A percentile compares a stretch with the other conserved stretches of the same genome.
These are phyloP conservation scores for Ammodytes dubius DNA, from an alignment of 2,113 vertebrate genomes.

Conservation along the genomic window DNA sequence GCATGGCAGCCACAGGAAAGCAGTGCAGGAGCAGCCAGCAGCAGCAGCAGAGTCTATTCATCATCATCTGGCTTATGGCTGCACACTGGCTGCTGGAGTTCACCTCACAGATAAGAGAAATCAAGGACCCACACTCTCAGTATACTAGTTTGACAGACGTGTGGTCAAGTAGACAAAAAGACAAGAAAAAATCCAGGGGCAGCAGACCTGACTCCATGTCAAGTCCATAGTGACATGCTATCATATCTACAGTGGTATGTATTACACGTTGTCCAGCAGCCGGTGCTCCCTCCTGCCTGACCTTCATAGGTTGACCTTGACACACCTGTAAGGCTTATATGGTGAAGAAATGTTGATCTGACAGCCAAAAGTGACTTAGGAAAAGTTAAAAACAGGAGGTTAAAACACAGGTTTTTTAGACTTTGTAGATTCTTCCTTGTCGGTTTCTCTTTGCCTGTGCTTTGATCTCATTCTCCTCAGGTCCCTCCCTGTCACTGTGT, in stretches of 20 bases:
- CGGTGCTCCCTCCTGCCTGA: slow-evolving; percentile 22
- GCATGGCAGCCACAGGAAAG: slow-evolving; percentile 45
- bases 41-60: slow-evolving; percentile 50
- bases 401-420: slow-evolving; percentile 32
- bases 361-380: slow-evolving; percentile 21
- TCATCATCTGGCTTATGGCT: slow-evolving; percentile 61
- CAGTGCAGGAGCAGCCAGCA: slow-evolving; percentile 31
- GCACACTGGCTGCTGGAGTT: slow-evolving; percentile 44
- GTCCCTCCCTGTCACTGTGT: neutral
- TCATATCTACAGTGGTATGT: slow-evolving; percentile 55
- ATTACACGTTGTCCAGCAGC: slow-evolving; percentile 36
- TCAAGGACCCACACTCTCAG: slow-evolving; percentile 50
- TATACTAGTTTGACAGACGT: slow-evolving; percentile 24
- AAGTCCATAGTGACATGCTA: slow-evolving; percentile 38
- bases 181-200: slow-evolving; percentile 8
- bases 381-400: slow-evolving; percentile 30
- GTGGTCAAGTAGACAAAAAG: slow-evolving; percentile 28
- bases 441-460: slow-evolving; percentile 23
- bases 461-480: slow-evolving; percentile 22
- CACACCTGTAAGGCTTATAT: neutral
- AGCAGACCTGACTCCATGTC: slow-evolving; percentile 31
- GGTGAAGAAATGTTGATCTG: slow-evolving; percentile 24
- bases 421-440: slow-evolving; percentile 34
- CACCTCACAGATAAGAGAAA: slow-evolving; percentile 22
- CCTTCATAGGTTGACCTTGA: slow-evolving; percentile 39